Percentiles rank a stretch among this genome's conserved stretches.
Conservation (phyloP, 2,113 vertebrate species). For the Physeter macrocephalus region DNA sequence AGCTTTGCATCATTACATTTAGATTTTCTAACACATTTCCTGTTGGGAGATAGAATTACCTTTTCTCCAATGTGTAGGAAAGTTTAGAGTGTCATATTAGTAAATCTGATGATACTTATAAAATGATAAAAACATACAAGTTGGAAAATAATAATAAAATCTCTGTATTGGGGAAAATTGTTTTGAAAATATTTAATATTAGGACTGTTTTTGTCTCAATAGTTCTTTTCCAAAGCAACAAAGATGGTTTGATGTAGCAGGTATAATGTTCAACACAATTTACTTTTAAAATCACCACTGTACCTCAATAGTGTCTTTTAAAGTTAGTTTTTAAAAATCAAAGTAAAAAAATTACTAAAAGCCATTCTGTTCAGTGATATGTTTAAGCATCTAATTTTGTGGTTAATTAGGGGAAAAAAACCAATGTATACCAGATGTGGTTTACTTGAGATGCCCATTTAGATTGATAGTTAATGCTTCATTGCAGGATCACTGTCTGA, state of each 20-base stretch:
- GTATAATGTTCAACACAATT: neutral
- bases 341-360: neutral
- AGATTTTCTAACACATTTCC: slow-evolving; percentile 26
- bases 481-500: neutral
- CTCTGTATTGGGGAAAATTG: neutral
- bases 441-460: neutral
- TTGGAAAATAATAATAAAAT: neutral
- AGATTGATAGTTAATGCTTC: neutral
- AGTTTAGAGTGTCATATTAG: neutral
- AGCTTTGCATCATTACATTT: neutral
- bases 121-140: neutral
- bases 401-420: neutral
- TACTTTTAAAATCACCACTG: slow-evolving; percentile 3
- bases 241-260: neutral
- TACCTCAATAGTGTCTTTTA: neutral
- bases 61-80: neutral
- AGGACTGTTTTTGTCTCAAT: neutral
- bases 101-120: slow-evolving; percentile 20
- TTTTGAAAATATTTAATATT: slow-evolving; percentile 27
- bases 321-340: slow-evolving; percentile 18
- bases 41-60: neutral
- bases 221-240: slow-evolving; percentile 8
- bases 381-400: neutral
- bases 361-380: neutral
- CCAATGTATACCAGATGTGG: neutral